phyloP scores from a whole-genome alignment of 2,888 invertebrate species.

The Physocephala rufipes region DNA sequence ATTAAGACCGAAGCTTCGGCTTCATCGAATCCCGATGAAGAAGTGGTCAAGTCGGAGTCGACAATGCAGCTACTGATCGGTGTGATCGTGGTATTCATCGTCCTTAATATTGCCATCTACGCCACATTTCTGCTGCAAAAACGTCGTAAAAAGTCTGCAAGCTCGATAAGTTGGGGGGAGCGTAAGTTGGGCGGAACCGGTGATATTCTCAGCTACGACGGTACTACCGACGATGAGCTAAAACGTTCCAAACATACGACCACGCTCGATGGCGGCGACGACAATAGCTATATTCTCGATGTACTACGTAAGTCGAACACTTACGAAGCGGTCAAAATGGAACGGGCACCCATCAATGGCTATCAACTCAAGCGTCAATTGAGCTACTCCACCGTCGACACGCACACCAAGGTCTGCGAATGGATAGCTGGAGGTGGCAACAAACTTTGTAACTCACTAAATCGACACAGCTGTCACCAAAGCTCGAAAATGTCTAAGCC shows the following conservation, averaged over 20 bases:
- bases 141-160: conserved; percentile 49
- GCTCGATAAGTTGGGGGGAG: conserved; percentile 51
- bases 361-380: conserved; percentile 77
- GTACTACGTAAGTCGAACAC: conserved; percentile 63
- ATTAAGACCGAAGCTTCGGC: too few relatives aligned
- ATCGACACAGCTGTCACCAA: conserved; percentile 64
- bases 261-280: conserved; percentile 52
- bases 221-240: conserved; percentile 63
- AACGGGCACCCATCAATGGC: conserved; percentile 67
- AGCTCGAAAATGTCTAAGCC: conserved; percentile 55
- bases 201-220: conserved; percentile 60
- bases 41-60: conserved; percentile 70
- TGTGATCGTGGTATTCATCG: conserved; percentile 75
- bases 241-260: conserved; percentile 59
- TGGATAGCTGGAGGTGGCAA: conserved; percentile 77
- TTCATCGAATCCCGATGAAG: conserved; percentile 43
- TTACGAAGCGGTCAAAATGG: conserved; percentile 62
- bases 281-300: conserved; percentile 63
- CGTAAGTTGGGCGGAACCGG: conserved; percentile 55
- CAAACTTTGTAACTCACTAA: background rate
- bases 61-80: conserved; percentile 73
- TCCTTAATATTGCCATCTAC: conserved; percentile 72
- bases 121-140: conserved; percentile 61
- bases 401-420: conserved; percentile 85
- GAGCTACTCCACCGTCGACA: conserved; percentile 83